Conservation (phyloP, 2,888 invertebrate species). For the Spialia ferax region DNA sequence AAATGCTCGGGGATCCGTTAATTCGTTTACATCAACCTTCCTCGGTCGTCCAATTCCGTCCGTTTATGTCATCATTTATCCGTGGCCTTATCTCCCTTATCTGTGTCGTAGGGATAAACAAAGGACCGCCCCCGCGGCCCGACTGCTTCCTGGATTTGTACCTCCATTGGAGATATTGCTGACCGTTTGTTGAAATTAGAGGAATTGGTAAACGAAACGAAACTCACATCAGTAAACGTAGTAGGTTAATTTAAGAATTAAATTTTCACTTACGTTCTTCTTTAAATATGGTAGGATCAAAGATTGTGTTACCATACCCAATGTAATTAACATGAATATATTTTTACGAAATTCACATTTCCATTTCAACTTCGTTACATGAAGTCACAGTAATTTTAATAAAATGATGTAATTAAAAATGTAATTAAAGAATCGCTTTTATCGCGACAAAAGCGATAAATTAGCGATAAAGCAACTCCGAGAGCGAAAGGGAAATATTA, state of each 20-base stretch:
- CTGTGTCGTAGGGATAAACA: constrained; percentile 31
- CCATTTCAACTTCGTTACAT: too few relatives aligned
- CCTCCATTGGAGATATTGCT: constrained; percentile 24
- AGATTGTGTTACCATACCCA: too few relatives aligned
- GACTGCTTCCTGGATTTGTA: constrained; percentile 28
- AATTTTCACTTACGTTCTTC: too few relatives aligned
- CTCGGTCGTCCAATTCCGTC: constrained; percentile 17
- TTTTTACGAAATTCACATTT: too few relatives aligned
- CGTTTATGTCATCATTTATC: constrained; percentile 35
- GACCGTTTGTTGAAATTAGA: constrained; percentile 20
- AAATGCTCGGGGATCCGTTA: constrained; percentile 17
- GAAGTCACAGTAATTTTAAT: neutral
- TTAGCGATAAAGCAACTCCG: constrained; percentile 1
- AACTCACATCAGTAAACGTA: neutral
- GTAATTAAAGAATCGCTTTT: too few relatives aligned
- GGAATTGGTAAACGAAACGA: neutral
- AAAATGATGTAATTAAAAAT: neutral
- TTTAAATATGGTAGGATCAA: too few relatives aligned
- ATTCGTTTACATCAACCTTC: constrained; percentile 27
- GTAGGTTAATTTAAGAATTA: too few relatives aligned
- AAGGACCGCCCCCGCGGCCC: constrained; percentile 20
- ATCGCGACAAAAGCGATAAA: constrained; percentile 26
- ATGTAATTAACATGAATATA: too few relatives aligned
- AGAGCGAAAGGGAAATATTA: constrained; percentile 22
- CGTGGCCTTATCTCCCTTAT: constrained; percentile 34